Conservation (phyloP, 2,797 vertebrate species). For the Arrhamphus sclerolepis region DNA sequence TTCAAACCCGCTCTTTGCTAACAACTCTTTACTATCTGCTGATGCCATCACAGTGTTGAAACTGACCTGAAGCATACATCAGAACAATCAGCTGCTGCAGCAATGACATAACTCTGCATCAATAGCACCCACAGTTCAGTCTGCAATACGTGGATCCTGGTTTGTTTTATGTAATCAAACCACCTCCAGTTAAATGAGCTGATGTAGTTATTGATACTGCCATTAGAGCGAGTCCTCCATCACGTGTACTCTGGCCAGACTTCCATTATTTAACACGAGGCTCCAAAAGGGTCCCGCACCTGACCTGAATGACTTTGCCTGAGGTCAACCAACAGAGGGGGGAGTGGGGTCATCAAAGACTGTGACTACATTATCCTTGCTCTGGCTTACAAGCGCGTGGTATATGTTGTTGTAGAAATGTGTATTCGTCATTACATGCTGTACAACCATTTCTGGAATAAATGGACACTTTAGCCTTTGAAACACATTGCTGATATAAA, state of each 20-base stretch:
- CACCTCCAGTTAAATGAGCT: constrained; percentile 36
- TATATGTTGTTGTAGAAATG: not conserved
- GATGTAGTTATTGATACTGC: constrained; percentile 18
- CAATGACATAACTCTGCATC: constrained; percentile 26
- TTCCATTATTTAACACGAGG: constrained; percentile 32
- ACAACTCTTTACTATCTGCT: not conserved
- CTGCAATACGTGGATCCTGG: constrained; percentile 12
- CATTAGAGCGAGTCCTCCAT: constrained; percentile 19
- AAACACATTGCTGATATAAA: not conserved
- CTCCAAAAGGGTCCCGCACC: constrained; percentile 33
- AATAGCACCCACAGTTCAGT: constrained; percentile 17
- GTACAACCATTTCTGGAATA: constrained; percentile 3
- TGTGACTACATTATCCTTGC: constrained; percentile 1
- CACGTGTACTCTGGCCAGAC: constrained; percentile 20
- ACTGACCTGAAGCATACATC: constrained; percentile 1
- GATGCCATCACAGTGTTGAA: not conserved
- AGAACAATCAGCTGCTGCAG: constrained; percentile 1
- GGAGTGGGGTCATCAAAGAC: constrained; percentile 9
- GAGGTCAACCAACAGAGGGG: constrained; percentile 27
- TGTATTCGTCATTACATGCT: not conserved
- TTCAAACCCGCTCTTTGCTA: not conserved
- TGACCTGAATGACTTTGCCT: constrained; percentile 60
- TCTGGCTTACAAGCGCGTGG: not conserved
- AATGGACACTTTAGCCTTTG: constrained; percentile 6
- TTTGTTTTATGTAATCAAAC: constrained; percentile 50